Base-by-base conservation (phyloP, 2,113 vertebrate species). In the Dipodomys ordii region DNA sequence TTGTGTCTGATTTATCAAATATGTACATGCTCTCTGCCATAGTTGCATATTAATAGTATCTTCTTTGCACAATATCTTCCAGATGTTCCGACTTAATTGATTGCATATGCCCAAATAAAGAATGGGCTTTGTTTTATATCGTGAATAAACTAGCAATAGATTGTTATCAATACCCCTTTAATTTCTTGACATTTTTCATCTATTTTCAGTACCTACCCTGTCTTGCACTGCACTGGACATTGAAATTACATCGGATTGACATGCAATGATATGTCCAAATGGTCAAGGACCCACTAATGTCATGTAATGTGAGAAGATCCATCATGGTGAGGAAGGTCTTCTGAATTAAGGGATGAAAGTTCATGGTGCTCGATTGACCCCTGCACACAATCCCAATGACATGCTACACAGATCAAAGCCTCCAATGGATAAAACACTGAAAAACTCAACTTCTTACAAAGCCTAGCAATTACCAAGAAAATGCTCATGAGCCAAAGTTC, bases 51-150 rank as follows among this genome's bases (percentile, higher is more conserved):
- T 44, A 85, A 74, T 27, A 68, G 10, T 23, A n/a, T 73, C 86
- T 76, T 27, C 23, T 27, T 79, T 64, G 20, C 6, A 81, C 53
- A 39, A 6, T 64, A 57, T 72, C 35, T 69, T n/a, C 12, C 35
- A 85, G n/a, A 72, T 76, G 22, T 27, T 23, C 28, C 28, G 49
- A 78, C 49, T 88, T 80, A 83, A 76, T 27, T 64, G 76, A 69
- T 49, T 53, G 79, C 80, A 76, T 65, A 27, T 83, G 67, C 73
- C 49, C 91, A 78, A 46, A 82, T 87, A 39, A 94, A 95, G 93
- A 74, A 78, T 25, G 65, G n/a, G 19, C 79, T 64, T 78, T 67
- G 12, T 53, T 85, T 71, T 93, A 35, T 84, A 44, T 68, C 30
- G 27, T 81, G 89, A 92, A 81, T 91, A 65, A 39, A 6, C 8